Percentiles rank a stretch among this genome's conserved stretches.
Evolutionary conservation across 2,888 invertebrate genomes (phyloP).

Genomic region (Litoditis marina): DNA sequence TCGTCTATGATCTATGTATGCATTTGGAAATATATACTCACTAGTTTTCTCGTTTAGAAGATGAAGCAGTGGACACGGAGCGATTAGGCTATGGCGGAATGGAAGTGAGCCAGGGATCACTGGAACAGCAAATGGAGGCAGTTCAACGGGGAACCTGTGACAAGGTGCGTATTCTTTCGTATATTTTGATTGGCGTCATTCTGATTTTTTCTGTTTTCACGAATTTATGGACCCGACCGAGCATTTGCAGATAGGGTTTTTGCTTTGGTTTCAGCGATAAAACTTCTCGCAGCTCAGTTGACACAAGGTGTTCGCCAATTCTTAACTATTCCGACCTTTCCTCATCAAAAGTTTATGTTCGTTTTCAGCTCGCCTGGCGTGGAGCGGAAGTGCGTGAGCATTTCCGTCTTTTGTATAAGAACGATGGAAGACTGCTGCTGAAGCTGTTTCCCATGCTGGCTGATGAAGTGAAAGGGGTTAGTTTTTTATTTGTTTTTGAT

Average conservation of each 20-base stretch:
- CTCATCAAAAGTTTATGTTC: too few species aligned
- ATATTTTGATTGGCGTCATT: background rate
- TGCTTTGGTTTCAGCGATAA: background rate
- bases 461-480: slow-evolving; percentile 23
- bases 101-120: slow-evolving; percentile 23
- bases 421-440: slow-evolving; percentile 69
- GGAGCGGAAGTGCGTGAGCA: slow-evolving; percentile 64
- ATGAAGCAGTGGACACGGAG: slow-evolving; percentile 12
- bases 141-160: slow-evolving; percentile 50
- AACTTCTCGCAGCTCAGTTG: background rate
- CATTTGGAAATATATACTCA: too few species aligned
- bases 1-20: too few species aligned
- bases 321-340: too few species aligned
- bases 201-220: background rate
- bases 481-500: background rate
- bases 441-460: slow-evolving; percentile 55
- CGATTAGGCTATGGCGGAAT: slow-evolving; percentile 13
- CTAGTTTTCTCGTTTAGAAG: slow-evolving; percentile 10
- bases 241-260: background rate
- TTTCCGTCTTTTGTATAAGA: slow-evolving; percentile 73
- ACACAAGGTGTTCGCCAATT: background rate
- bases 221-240: background rate
- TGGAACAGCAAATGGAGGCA: slow-evolving; percentile 47
- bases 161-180: slow-evolving; percentile 35
- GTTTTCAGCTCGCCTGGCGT: slow-evolving; percentile 42